These are phyloP conservation scores for Dasysyrphus tricinctus DNA, from an alignment of 2,888 invertebrate genomes.

Conservation along the genomic window DNA sequence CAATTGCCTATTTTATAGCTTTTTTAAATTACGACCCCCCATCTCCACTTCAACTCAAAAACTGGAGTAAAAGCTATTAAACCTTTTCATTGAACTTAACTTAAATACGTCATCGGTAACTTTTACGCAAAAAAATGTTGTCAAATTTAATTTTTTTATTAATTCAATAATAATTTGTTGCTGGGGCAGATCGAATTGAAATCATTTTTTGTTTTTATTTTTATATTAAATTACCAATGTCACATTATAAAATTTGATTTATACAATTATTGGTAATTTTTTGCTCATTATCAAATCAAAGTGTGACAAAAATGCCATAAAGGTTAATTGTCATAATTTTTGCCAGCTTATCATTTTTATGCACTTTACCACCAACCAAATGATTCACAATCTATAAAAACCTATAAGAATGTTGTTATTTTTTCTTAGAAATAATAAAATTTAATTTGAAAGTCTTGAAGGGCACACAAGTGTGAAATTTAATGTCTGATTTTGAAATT, in stretches of 20 bases:
- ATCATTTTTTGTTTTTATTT: neutral
- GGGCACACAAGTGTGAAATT: conserved; percentile 10
- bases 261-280: conserved; percentile 22
- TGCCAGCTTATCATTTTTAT: neutral
- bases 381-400: neutral
- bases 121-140: neutral
- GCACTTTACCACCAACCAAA: neutral
- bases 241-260: conserved; percentile 34
- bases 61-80: too few species aligned
- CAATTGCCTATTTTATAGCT: too few species aligned
- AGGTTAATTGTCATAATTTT: conserved; percentile 34
- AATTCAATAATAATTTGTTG: conserved; percentile 1
- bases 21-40: too few species aligned
- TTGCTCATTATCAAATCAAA: conserved; percentile 20
- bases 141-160: neutral
- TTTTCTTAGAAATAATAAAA: neutral
- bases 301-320: conserved; percentile 29
- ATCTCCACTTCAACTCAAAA: too few species aligned
- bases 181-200: neutral
- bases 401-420: neutral
- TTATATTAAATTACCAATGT: neutral
- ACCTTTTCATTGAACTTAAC: too few species aligned
- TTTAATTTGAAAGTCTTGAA: neutral
- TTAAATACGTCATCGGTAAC: too few species aligned
- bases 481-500: neutral